A percentile compares a stretch with the other conserved stretches of the same genome.
These are phyloP conservation scores for Penaeus japonicus DNA, from an alignment of 1,140 invertebrate species.

Conservation along the genomic window DNA sequence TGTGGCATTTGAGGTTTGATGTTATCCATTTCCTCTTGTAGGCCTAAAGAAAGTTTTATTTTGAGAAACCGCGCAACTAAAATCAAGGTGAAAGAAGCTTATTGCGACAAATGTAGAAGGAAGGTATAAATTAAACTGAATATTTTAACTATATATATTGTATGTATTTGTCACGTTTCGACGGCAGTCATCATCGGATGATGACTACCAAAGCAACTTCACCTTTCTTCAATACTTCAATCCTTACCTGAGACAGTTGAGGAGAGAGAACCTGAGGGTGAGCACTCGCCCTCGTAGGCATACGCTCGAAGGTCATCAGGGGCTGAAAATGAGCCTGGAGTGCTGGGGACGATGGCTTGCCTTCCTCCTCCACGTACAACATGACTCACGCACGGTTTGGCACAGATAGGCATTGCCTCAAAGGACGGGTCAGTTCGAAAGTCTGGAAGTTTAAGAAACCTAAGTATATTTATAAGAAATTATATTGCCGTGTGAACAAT, in stretches of 20 bases:
- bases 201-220: neutral
- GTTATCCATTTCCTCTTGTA: conserved; percentile 10
- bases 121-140: too few relatives aligned
- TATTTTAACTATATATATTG: too few relatives aligned
- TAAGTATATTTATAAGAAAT: too few relatives aligned
- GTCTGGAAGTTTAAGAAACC: too few relatives aligned
- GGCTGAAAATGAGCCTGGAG: neutral
- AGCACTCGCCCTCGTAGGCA: conserved; percentile 21
- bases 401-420: too few relatives aligned
- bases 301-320: conserved; percentile 28
- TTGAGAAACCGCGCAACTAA: too few relatives aligned
- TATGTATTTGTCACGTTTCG: conserved; percentile 23
- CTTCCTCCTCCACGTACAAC: neutral
- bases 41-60: too few relatives aligned
- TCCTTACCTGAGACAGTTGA: conserved; percentile 31
- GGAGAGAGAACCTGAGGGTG: conserved; percentile 25
- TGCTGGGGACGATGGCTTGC: neutral
- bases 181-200: neutral
- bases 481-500: too few relatives aligned
- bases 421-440: too few relatives aligned
- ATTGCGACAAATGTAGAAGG: too few relatives aligned
- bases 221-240: neutral
- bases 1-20: conserved; percentile 17
- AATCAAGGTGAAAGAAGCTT: too few relatives aligned
- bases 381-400: too few relatives aligned